Percentiles rank a stretch among this genome's conserved stretches.
Evolutionary conservation across 1,140 invertebrate species (phyloP).

Genomic region (Panulirus ornatus): DNA sequence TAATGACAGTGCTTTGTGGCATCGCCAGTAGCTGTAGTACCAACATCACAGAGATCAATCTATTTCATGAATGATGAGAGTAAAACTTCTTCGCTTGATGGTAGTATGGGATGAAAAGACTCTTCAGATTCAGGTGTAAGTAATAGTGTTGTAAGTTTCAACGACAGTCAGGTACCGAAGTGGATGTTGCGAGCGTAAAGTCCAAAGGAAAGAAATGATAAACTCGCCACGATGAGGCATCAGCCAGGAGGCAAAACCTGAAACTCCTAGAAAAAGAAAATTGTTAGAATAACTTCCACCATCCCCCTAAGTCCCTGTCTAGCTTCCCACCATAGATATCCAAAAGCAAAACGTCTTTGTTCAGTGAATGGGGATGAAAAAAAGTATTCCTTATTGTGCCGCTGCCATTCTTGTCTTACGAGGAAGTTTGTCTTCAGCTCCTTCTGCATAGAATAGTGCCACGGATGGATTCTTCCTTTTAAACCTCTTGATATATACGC

Average conservation of each 20-base stretch:
- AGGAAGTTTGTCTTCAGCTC: constrained; percentile 11
- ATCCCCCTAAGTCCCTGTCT: background rate
- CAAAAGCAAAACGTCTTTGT: constrained; percentile 8
- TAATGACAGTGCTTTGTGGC: background rate
- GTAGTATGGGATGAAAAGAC: too few relatives aligned
- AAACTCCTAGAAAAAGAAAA: background rate
- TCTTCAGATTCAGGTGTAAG: too few relatives aligned
- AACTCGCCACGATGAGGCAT: too few relatives aligned
- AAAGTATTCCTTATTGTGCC: constrained; percentile 35
- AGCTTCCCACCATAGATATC: background rate
- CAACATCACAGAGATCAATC: too few relatives aligned
- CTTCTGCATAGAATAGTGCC: constrained; percentile 24
- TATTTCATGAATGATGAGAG: too few relatives aligned
- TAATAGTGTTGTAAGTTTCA: too few relatives aligned
- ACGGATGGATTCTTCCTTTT: constrained; percentile 66
- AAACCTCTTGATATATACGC: constrained; percentile 53
- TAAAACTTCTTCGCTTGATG: too few relatives aligned
- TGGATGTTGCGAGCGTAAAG: too few relatives aligned
- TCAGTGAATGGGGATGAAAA: background rate
- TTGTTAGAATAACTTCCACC: background rate
- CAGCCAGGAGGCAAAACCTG: too few relatives aligned
- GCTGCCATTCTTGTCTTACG: background rate
- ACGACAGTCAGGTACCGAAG: too few relatives aligned
- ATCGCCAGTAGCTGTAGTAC: too few relatives aligned
- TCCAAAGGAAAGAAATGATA: too few relatives aligned